Conservation (phyloP, 2,113 vertebrate species). For the Phoxinus phoxinus region DNA sequence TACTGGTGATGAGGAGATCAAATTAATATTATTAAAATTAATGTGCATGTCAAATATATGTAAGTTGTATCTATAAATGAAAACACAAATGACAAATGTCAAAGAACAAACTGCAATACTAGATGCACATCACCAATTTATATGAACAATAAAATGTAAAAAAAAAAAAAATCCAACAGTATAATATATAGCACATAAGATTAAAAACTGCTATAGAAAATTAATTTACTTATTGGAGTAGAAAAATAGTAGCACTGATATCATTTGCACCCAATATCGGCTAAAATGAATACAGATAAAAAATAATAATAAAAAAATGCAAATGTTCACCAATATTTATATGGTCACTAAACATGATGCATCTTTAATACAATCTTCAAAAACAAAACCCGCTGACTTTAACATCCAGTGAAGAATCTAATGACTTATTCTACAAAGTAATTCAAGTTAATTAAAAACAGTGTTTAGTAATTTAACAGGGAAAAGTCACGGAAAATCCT, state of each 20-base stretch:
- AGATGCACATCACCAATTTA: background rate
- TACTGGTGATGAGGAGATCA: background rate
- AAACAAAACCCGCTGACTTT: background rate
- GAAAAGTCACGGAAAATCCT: background rate
- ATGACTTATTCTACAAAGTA: conserved; percentile 3
- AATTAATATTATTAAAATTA: background rate
- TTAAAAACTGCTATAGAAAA: background rate
- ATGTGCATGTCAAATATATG: background rate
- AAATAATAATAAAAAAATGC: background rate
- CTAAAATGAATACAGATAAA: background rate
- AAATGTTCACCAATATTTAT: background rate
- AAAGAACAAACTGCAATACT: background rate
- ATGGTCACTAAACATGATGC: background rate
- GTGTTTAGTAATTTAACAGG: background rate
- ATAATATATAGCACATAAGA: background rate
- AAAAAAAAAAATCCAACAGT: background rate
- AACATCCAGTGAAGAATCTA: background rate
- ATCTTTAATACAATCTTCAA: conserved; percentile 1
- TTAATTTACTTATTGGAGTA: background rate
- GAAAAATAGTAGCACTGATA: background rate
- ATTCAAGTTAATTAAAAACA: background rate
- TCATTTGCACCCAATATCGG: background rate
- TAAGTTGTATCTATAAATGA: background rate
- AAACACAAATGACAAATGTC: background rate
- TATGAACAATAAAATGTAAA: background rate